Evolutionary conservation across 2,888 invertebrate genomes (phyloP), one percentile per base, ranked within the genome.

Genomic region (Catocala sponsa): DNA sequence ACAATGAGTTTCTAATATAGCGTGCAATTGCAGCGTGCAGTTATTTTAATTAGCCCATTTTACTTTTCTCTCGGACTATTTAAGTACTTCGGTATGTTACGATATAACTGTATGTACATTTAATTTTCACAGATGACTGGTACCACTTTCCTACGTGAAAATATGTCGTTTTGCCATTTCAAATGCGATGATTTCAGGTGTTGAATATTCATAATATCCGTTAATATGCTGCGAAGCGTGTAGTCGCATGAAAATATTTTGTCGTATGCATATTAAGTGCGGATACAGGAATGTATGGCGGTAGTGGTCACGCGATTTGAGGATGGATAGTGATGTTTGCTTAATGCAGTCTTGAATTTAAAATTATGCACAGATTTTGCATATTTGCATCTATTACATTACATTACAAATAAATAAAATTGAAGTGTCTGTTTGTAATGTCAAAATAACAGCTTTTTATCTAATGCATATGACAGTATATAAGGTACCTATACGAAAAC

Each of bases 41-140:
- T 13, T 15, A 68, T 68, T 69, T 70, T 73, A 70, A 75, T 72
- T 59, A 61, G 12, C 44, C 44, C 57, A 74, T 77, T 78, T 74
- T 76, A 71, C 70, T 72, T 70, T 76, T 76, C 79, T 66, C 68
- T 53, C 44, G 50, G 75, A 70, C 61, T 54, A 69, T 71, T 77
- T 11, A 48, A 2, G 55, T 60, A 57, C 60, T 59, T 57, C 46
- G 56, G 60, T 58, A 64, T 82, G 68, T 73, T 75, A 76, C 68
- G 73, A 74, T 65, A 38, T 38, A 38, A 9, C 35, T 72, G 60
- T 56, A 60, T 72, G 63, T 63, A 44, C 52, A 59, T 71, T 61
- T 63, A 44, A 62, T 54, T 12, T 47, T 65, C n/a, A 52, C 59
- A 72, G 74, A 65, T 73, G 65, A 74, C 15, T 74, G 65, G 59